Conservation (phyloP, 2,888 invertebrate genomes). For the Lysandra bellargus region DNA sequence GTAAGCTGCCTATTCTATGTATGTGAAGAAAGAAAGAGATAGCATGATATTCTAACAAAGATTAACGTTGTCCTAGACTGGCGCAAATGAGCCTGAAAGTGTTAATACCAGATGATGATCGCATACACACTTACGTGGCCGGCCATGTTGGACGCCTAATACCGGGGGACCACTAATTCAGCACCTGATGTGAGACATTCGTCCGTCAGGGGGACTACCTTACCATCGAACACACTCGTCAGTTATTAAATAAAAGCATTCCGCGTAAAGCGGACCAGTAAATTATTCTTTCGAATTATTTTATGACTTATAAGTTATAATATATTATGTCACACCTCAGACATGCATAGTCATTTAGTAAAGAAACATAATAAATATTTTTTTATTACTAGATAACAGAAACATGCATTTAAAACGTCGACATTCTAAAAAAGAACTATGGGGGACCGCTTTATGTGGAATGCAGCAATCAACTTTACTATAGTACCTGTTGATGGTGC, state of each 20-base stretch:
- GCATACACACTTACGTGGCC: constrained; percentile 11
- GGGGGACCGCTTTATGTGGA: background rate
- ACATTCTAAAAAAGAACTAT: no score
- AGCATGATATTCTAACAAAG: background rate
- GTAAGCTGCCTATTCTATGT: background rate
- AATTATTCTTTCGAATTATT: background rate
- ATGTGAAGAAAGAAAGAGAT: no score
- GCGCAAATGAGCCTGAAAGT: background rate
- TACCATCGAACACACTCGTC: constrained; percentile 1
- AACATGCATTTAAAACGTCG: no score
- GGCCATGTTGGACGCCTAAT: background rate
- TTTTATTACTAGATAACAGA: no score
- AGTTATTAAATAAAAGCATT: background rate
- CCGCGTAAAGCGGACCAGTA: background rate
- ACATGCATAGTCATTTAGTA: no score
- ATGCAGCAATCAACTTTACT: background rate
- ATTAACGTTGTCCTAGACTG: background rate
- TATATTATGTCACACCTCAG: no score
- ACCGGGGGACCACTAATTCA: constrained; percentile 3
- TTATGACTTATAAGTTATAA: no score
- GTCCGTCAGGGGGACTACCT: background rate
- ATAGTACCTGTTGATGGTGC: constrained; percentile 68
- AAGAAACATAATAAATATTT: no score
- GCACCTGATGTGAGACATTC: constrained; percentile 23
- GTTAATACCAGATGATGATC: background rate